Base-by-base conservation (phyloP, 1,140 invertebrate genomes). In the Drosophila setifemur region DNA sequence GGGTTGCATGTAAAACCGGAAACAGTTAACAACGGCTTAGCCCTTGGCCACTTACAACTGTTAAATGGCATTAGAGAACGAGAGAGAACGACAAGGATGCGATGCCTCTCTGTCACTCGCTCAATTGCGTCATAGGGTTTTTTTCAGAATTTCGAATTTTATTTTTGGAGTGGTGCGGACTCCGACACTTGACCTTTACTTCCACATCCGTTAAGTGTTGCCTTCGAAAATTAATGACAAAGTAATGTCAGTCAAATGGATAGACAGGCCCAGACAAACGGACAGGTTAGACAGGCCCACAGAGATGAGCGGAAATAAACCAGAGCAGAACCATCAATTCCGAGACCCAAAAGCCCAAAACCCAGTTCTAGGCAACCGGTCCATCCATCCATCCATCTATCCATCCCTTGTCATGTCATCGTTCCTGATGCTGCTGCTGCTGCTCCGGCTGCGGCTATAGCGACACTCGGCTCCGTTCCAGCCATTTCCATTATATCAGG, bases 181-280 rank as follows among this genome's bases (percentile, higher is more conserved):
- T 21, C 26, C 61, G 76, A 81, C 72, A 73, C 74, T 75, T 88
- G 61, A 83, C 71, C 77, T 69, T 55, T 73, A 68, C 63, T 40
- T 40, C 26, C 54, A 35, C 12, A 28, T 78, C 63, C 63, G 66
- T 74, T 78, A 82, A 88, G 64, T 83, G 70, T 64, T 72, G 50
- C 61, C 73, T 75, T 76, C 74, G 73, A 73, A 82, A 89, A 89
- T 89, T 79, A 89, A 83, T 83, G 81, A 79, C 71, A 89, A 79
- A 83, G 74, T 83, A 89, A 83, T 89, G 86, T 86, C 86, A 79
- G 86, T 89, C 86, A 89, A 89, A 79, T 47, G 64, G 77, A 79
- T 83, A 78, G 81, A 86, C 70, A 85, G 47, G 49, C 49, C 23
- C 8, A 64, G 53, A 39, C 53, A 85, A 48, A 53, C 69, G 35